These are phyloP conservation scores for Tenodera sinensis DNA, from an alignment of 2,888 invertebrate genomes.

Conservation along the genomic window DNA sequence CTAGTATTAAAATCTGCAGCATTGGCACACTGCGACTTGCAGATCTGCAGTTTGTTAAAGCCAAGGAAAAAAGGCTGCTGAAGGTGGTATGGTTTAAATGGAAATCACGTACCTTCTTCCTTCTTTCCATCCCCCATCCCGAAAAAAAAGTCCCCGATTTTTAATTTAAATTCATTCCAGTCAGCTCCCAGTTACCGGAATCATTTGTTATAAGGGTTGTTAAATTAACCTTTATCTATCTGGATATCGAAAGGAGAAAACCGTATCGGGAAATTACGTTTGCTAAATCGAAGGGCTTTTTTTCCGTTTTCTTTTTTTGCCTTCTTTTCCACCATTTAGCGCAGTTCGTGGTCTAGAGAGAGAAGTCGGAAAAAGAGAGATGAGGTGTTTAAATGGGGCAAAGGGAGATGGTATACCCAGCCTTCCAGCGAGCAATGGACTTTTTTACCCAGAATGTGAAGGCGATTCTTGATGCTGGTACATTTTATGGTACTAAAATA, in stretches of 20 bases:
- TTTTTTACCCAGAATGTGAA: neutral
- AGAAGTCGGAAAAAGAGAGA: neutral
- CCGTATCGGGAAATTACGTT: slow-evolving; percentile 19
- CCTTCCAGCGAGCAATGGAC: neutral
- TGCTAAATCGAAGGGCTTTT: slow-evolving; percentile 20
- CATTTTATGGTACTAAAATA: neutral
- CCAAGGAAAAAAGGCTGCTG: neutral
- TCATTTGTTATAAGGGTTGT: slow-evolving; percentile 27
- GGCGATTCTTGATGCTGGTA: neutral
- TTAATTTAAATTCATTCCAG: slow-evolving; percentile 28
- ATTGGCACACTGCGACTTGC: slow-evolving; percentile 10
- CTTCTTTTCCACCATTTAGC: neutral
- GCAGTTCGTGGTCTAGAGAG: neutral
- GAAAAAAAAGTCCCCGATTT: slow-evolving; percentile 10
- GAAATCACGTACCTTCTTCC: slow-evolving; percentile 4
- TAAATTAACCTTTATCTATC: slow-evolving; percentile 20
- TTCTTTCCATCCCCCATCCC: neutral
- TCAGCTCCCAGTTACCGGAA: slow-evolving; percentile 20
- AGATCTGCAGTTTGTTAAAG: neutral
- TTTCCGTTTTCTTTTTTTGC: neutral
- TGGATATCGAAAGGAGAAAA: slow-evolving; percentile 6
- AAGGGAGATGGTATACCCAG: neutral
- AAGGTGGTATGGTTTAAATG: neutral
- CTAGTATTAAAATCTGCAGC: neutral
- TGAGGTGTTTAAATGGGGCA: neutral